Percentiles rank a stretch among this genome's conserved stretches.
These are phyloP conservation scores for Ornithoptera priamus DNA, from an alignment of 2,888 invertebrate genomes.

Conservation along the genomic window DNA sequence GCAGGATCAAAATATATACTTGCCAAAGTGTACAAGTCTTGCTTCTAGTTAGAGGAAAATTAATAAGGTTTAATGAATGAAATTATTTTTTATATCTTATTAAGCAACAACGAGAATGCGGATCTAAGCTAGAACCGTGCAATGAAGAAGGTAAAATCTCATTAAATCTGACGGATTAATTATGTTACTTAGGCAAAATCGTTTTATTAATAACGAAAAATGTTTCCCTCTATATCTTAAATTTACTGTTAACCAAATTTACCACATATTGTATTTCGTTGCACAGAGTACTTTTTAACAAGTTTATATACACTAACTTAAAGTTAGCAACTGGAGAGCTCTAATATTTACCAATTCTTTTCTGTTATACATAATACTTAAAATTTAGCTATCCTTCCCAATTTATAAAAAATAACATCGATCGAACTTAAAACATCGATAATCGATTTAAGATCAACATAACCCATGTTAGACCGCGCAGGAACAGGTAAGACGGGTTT, in stretches of 20 bases:
- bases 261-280: neutral
- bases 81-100: slow-evolving; percentile 22
- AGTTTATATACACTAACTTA: too few species aligned
- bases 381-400: too few species aligned
- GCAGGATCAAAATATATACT: neutral
- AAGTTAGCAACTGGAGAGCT: too few species aligned
- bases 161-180: slow-evolving; percentile 24
- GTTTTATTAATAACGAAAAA: slow-evolving; percentile 20
- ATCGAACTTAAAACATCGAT: too few species aligned
- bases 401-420: too few species aligned
- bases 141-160: slow-evolving; percentile 17
- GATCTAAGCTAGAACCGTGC: slow-evolving; percentile 4
- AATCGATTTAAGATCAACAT: too few species aligned
- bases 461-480: too few species aligned
- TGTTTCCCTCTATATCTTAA: neutral
- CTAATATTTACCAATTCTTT: too few species aligned
- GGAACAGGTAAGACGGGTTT: too few species aligned
- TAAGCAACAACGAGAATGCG: slow-evolving; percentile 10
- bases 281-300: neutral
- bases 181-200: slow-evolving; percentile 9
- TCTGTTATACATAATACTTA: too few species aligned
- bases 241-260: neutral
- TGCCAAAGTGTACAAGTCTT: neutral
- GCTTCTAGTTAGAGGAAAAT: neutral
- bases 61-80: slow-evolving; percentile 10